Evolutionary conservation across 2,888 invertebrate species (phyloP).

Genomic region (Reticulitermes lucifugus): DNA sequence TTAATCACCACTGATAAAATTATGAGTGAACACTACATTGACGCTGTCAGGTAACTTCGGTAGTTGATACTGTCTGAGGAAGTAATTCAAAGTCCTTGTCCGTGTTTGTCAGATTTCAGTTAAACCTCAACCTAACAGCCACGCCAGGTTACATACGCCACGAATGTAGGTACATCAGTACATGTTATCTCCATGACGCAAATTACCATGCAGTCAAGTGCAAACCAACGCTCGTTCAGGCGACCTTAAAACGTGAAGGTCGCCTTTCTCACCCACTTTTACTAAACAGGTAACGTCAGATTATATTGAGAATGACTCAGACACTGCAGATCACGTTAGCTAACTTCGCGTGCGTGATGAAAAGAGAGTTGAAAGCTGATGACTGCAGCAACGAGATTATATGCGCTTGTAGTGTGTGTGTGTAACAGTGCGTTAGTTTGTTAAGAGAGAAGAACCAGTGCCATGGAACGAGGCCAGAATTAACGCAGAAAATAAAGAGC

Average conservation of each 20-base stretch:
- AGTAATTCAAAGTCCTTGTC: too few species aligned
- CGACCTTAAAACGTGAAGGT: not conserved
- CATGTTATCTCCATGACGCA: not conserved
- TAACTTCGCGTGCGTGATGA: not conserved
- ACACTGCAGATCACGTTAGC: not conserved
- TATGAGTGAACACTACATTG: too few species aligned
- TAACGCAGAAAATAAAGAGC: constrained; percentile 6
- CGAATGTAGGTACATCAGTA: not conserved
- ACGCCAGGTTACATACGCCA: too few species aligned
- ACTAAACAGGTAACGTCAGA: not conserved
- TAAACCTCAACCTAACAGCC: too few species aligned
- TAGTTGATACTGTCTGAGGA: too few species aligned
- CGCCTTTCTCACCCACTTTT: not conserved
- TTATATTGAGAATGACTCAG: not conserved
- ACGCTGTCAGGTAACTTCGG: too few species aligned
- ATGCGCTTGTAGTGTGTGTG: not conserved
- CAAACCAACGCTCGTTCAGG: not conserved
- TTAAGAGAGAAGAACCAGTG: not conserved
- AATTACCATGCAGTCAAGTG: constrained; percentile 1
- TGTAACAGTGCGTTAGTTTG: not conserved
- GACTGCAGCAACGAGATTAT: not conserved
- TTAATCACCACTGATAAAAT: too few species aligned
- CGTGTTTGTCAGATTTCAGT: too few species aligned
- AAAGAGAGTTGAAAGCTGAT: not conserved
- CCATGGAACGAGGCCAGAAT: constrained; percentile 29